Evolutionary conservation across 2,888 invertebrate species (phyloP).

Genomic region (Brenthis ino): DNA sequence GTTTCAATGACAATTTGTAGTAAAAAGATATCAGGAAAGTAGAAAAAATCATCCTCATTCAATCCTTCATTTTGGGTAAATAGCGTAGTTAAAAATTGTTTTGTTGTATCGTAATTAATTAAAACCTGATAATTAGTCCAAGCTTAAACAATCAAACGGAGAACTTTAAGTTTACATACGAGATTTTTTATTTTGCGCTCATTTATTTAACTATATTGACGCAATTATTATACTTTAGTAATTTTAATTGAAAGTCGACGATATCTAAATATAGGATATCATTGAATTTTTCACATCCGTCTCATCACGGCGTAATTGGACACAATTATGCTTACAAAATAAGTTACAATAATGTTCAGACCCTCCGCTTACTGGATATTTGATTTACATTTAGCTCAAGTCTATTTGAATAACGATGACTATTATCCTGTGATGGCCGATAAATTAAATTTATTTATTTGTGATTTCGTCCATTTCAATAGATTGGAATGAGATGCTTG

Average conservation of each 20-base stretch:
- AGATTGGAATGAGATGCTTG: slow-evolving; percentile 19
- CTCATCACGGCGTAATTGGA: background rate
- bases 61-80: too few relatives aligned
- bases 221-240: slow-evolving; percentile 22
- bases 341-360: background rate
- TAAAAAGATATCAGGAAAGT: too few relatives aligned
- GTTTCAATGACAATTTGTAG: too few relatives aligned
- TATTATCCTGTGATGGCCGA: background rate
- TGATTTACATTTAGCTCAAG: background rate
- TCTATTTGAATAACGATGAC: background rate
- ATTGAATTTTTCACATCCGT: slow-evolving; percentile 21
- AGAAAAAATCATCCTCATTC: too few relatives aligned
- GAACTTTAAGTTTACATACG: too few relatives aligned
- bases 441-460: slow-evolving; percentile 12
- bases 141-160: too few relatives aligned
- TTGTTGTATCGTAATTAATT: too few relatives aligned
- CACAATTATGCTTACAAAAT: background rate
- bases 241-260: slow-evolving; percentile 25
- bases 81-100: too few relatives aligned
- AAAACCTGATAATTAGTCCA: too few relatives aligned
- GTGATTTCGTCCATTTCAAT: slow-evolving; percentile 8
- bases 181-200: background rate
- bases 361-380: background rate
- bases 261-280: slow-evolving; percentile 16
- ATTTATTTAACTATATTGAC: slow-evolving; percentile 9